These are phyloP conservation scores for Rhimphoctona megacephalus DNA, from an alignment of 2,888 invertebrate genomes.

Conservation along the genomic window DNA sequence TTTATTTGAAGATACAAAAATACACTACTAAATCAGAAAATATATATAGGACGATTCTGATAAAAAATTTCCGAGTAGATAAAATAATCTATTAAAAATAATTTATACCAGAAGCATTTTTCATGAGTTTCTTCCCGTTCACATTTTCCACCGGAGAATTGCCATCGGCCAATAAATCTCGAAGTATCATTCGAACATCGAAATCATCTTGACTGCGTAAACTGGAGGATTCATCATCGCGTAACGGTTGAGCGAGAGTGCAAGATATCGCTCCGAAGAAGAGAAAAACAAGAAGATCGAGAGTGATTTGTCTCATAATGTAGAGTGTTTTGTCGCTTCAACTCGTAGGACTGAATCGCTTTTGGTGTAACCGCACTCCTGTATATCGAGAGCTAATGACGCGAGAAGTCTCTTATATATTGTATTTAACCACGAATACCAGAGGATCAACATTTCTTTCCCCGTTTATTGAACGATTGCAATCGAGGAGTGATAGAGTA, in stretches of 20 bases:
- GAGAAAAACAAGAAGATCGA: slow-evolving; percentile 35
- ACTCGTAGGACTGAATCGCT: neutral
- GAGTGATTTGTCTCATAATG: slow-evolving; percentile 57
- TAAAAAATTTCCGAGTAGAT: neutral
- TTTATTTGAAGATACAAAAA: neutral
- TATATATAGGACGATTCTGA: neutral
- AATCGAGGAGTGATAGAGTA: neutral
- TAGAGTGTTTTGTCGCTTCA: slow-evolving; percentile 22
- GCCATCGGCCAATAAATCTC: slow-evolving; percentile 75
- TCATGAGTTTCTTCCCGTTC: slow-evolving; percentile 68
- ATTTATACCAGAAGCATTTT: slow-evolving; percentile 70
- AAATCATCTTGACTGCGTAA: slow-evolving; percentile 26
- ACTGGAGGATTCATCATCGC: neutral
- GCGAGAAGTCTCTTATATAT: slow-evolving; percentile 61
- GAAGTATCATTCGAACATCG: slow-evolving; percentile 67
- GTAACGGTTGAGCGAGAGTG: slow-evolving; percentile 44
- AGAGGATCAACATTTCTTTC: slow-evolving; percentile 4
- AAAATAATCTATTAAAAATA: neutral
- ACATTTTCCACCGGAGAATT: slow-evolving; percentile 73
- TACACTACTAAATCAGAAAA: too few relatives aligned
- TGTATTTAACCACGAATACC: slow-evolving; percentile 42
- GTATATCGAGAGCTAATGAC: slow-evolving; percentile 53
- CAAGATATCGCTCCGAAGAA: slow-evolving; percentile 37
- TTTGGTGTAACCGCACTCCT: slow-evolving; percentile 40
- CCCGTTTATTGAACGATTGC: slow-evolving; percentile 11